phyloP scores from a whole-genome alignment of 2,888 invertebrate species.

The Euclidia mi region DNA sequence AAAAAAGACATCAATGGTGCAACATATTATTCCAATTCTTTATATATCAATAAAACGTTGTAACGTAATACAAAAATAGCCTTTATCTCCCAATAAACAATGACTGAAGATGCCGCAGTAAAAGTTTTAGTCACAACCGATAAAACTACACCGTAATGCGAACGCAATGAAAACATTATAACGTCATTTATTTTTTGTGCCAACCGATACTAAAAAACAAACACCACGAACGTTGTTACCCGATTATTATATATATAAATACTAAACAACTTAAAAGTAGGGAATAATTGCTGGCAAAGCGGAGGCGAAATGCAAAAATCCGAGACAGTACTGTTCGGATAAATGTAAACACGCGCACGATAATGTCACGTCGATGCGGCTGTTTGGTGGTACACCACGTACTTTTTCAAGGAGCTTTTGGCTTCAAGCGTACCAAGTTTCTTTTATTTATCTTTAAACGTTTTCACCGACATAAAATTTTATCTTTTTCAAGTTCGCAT shows the following conservation, averaged over 20 bases:
- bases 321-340: constrained; percentile 53
- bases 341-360: constrained; percentile 73
- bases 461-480: constrained; percentile 49
- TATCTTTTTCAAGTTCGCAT: constrained; percentile 41
- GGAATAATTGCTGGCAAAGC: constrained; percentile 54
- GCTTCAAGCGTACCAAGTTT: constrained; percentile 38
- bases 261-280: constrained; percentile 46
- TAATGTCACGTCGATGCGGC: constrained; percentile 62
- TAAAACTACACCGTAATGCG: constrained; percentile 29
- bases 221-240: constrained; percentile 21
- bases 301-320: constrained; percentile 61
- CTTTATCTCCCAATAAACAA: constrained; percentile 1
- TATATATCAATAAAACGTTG: too few relatives aligned
- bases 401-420: constrained; percentile 35
- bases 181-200: constrained; percentile 37
- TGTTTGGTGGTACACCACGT: constrained; percentile 47
- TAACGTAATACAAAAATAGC: not conserved
- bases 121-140: constrained; percentile 24
- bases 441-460: constrained; percentile 53
- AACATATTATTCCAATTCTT: too few relatives aligned
- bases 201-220: constrained; percentile 44
- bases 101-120: not conserved
- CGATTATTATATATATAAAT: constrained; percentile 45
- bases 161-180: constrained; percentile 34
- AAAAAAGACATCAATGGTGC: too few relatives aligned